Percentiles rank a stretch among this genome's conserved stretches.
Conservation (phyloP, 2,797 vertebrate species). For the Peromyscus attwateri region DNA sequence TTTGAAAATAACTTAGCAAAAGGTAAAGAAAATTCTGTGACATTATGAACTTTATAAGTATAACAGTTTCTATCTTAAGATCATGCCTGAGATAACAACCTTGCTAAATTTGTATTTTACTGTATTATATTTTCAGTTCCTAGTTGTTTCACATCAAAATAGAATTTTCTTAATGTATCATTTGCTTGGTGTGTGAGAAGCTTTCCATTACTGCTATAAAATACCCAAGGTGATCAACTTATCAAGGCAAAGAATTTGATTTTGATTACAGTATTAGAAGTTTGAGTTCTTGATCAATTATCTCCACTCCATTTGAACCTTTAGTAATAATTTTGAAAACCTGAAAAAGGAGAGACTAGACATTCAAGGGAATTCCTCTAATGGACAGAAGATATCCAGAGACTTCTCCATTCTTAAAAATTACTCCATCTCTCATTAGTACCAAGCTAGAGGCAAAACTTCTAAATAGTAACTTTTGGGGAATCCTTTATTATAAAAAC, state of each 20-base stretch:
- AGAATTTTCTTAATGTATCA: neutral
- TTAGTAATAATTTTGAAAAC: neutral
- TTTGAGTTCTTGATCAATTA: neutral
- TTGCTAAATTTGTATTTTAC: neutral
- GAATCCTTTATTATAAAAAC: neutral
- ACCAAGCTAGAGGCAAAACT: fast-evolving
- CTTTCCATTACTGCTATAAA: neutral
- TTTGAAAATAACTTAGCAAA: neutral
- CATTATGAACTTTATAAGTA: neutral
- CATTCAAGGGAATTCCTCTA: neutral
- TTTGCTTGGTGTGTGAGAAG: neutral
- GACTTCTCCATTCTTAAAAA: too few relatives aligned
- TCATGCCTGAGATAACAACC: neutral
- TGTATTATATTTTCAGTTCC: neutral
- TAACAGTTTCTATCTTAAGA: neutral
- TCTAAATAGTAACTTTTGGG: neutral
- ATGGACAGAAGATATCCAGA: too few relatives aligned
- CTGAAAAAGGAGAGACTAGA: neutral
- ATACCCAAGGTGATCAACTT: neutral
- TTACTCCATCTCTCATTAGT: too few relatives aligned
- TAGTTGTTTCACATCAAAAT: neutral
- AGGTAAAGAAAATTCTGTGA: neutral
- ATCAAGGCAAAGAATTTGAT: neutral
- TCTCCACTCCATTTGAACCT: too few relatives aligned
- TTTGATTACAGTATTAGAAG: neutral